Conservation (phyloP, 2,113 vertebrate species). For the Cyphomyrus plagiostoma region DNA sequence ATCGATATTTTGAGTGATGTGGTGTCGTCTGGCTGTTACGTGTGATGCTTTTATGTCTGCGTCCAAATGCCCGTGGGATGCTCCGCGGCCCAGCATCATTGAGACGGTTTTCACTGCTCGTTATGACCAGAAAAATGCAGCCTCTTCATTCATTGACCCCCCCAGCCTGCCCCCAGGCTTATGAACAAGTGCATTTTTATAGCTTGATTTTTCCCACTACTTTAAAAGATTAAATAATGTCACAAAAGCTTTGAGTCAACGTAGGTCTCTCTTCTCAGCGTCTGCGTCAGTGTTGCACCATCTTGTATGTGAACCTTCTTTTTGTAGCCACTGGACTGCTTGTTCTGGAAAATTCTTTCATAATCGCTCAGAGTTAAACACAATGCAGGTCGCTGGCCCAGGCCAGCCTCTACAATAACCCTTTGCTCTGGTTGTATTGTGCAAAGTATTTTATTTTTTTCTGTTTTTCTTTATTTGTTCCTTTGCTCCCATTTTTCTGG, state of each 20-base stretch:
- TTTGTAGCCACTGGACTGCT: neutral
- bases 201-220: neutral
- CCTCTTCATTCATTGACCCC: neutral
- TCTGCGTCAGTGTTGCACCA: neutral
- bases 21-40: neutral
- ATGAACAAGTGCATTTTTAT: conserved; percentile 1
- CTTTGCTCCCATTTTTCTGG: neutral
- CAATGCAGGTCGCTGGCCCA: neutral
- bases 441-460: neutral
- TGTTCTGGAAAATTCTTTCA: neutral
- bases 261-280: neutral
- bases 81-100: neutral
- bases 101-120: neutral
- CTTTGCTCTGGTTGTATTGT: neutral
- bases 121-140: neutral
- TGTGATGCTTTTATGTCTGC: neutral
- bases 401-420: neutral
- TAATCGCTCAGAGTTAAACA: neutral
- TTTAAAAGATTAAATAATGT: neutral
- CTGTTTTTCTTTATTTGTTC: neutral
- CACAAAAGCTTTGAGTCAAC: neutral
- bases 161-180: neutral
- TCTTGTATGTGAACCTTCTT: neutral
- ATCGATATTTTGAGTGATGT: conserved; percentile 5
- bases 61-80: neutral